Conservation (phyloP, 1,140 invertebrate genomes). For the Drosophila aff. region DNA sequence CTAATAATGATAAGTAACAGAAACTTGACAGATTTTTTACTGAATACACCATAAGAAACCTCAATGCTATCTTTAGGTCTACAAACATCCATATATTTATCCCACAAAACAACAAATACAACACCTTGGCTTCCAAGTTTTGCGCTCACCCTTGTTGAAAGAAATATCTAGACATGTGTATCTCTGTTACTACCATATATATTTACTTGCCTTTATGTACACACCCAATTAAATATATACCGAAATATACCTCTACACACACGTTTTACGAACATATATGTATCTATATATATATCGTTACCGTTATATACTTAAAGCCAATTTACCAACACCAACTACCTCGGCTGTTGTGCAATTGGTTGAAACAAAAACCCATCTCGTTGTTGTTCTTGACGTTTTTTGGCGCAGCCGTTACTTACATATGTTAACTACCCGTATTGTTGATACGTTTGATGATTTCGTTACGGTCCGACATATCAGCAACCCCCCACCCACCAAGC, state of each 20-base stretch:
- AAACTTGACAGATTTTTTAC: slow-evolving; percentile 76
- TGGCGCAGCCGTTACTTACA: slow-evolving; percentile 47
- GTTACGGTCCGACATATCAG: slow-evolving; percentile 57
- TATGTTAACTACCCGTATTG: slow-evolving; percentile 40
- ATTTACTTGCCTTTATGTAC: slow-evolving; percentile 39
- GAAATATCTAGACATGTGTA: slow-evolving; percentile 50
- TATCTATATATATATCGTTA: slow-evolving; percentile 46
- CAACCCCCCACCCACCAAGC: slow-evolving; percentile 18
- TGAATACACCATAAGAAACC: slow-evolving; percentile 51
- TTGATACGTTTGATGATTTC: slow-evolving; percentile 69
- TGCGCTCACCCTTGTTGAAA: slow-evolving; percentile 66
- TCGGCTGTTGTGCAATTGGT: slow-evolving; percentile 71
- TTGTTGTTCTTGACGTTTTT: slow-evolving; percentile 74
- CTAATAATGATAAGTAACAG: slow-evolving; percentile 44
- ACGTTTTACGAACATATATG: slow-evolving; percentile 34
- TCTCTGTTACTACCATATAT: slow-evolving; percentile 39
- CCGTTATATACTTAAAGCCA: slow-evolving; percentile 18
- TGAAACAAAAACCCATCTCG: slow-evolving; percentile 53
- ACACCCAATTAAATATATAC: slow-evolving; percentile 23
- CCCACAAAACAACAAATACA: slow-evolving; percentile 39
- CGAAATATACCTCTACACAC: slow-evolving; percentile 53
- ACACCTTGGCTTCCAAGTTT: slow-evolving; percentile 70
- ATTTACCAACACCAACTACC: slow-evolving; percentile 46
- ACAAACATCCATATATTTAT: slow-evolving; percentile 21
- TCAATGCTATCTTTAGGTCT: slow-evolving; percentile 51